Base-by-base conservation (phyloP, 2,113 vertebrate genomes). In the Catagonus wagneri region DNA sequence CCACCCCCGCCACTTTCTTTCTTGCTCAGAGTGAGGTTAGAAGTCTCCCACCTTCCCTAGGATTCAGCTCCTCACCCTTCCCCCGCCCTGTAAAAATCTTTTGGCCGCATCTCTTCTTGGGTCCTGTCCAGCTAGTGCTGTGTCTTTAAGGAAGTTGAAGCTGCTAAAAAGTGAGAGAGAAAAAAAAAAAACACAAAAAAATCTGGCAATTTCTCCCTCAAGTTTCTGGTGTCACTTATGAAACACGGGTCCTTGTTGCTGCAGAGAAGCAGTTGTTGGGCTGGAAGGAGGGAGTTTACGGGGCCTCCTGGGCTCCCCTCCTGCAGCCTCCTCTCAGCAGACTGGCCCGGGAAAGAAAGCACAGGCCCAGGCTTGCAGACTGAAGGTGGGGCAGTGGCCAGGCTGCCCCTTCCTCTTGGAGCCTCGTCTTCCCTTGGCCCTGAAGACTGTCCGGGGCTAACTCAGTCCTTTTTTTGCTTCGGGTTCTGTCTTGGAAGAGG, bases 71-170 rank as follows among this genome's bases (percentile, higher is more conserved):
- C 95, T 96, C n/a, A 16, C 66, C 44, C 80, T 80, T 81, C 34
- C 65, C 75, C 56, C 34, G 54, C 75, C 56, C 75, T 50, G 20
- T 27, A 44, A 60, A 80, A 81, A 63, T 9, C 50, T 75, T 71
- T 90, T 23, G 52, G 88, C 93, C 68, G 44, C 81, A 54, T 94
- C 71, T 66, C 66, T 84, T 94, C 68, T 93, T 95, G 93, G 90
- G 75, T 90, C 76, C 22, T 71, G 52, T 92, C 94, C 96, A 93
- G 97, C 84, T 61, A 32, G 96, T 78, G 52, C 96, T 97, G 95
- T 95, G 90, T 94, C 97, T 98, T 98, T 98, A 98, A 98, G 94
- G 91, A 96, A 97, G 94, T 63, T 80, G 92, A 66, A 93, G 89
- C 76, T 96, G 76, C 72, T 87, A 74, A 81, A 81, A 89, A 58